Evolutionary conservation across 2,888 invertebrate genomes (phyloP).

Genomic region (Lomographa bimaculata): DNA sequence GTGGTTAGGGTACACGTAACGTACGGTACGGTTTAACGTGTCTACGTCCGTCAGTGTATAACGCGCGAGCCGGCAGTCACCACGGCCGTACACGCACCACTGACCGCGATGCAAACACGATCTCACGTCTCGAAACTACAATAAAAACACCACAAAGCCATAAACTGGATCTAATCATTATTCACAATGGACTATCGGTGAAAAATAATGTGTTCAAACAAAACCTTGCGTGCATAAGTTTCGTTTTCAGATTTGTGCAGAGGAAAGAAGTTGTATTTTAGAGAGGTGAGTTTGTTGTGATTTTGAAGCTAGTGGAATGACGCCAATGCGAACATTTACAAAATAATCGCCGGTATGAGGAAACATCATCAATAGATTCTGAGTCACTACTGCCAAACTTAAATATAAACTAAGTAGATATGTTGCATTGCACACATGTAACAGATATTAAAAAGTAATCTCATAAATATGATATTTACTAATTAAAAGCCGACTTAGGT

Average conservation of each 20-base stretch:
- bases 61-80: constrained; percentile 12
- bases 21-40: too few relatives aligned
- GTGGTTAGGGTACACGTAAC: too few relatives aligned
- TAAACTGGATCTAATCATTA: constrained; percentile 42
- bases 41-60: constrained; percentile 21
- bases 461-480: too few relatives aligned
- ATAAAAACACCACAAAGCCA: constrained; percentile 47
- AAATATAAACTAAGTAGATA: too few relatives aligned
- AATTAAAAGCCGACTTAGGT: too few relatives aligned
- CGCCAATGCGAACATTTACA: constrained; percentile 40
- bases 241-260: constrained; percentile 29
- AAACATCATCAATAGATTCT: constrained; percentile 6
- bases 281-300: constrained; percentile 51
- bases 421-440: too few relatives aligned
- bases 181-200: constrained; percentile 39
- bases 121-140: constrained; percentile 28
- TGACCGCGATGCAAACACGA: constrained; percentile 20
- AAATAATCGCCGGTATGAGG: constrained; percentile 33
- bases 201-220: constrained; percentile 34
- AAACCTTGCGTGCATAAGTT: constrained; percentile 29
- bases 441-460: too few relatives aligned
- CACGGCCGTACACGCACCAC: constrained; percentile 11
- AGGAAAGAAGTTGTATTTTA: constrained; percentile 40
- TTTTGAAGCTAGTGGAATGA: constrained; percentile 40
- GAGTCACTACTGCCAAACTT: too few relatives aligned